phyloP scores from a whole-genome alignment of 2,113 vertebrate species.

The Malurus alboscapulatus region DNA sequence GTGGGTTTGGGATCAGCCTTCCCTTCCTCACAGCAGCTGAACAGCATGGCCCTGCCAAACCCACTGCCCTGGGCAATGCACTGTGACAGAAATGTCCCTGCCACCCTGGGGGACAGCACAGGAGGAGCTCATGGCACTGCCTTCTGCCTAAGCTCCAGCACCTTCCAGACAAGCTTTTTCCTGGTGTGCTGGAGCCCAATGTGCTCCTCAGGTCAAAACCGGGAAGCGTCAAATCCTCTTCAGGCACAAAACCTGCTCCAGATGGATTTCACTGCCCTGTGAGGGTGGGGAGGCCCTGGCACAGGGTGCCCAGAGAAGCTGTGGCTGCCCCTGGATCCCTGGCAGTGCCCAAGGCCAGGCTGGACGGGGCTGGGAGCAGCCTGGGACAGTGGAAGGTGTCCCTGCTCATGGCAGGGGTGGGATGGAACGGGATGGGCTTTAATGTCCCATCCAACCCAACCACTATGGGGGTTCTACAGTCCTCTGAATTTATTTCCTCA shows the following conservation, averaged over 20 bases:
- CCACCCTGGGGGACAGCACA: not conserved
- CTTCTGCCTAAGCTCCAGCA: not conserved
- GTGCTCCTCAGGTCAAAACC: not conserved
- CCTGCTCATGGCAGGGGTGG: not conserved
- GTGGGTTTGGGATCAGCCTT: not conserved
- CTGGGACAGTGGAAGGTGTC: not conserved
- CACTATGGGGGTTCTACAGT: not conserved
- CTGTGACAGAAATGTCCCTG: not conserved
- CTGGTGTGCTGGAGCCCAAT: not conserved
- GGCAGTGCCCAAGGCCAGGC: accelerated
- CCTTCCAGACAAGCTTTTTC: not conserved
- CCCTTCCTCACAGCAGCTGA: not conserved
- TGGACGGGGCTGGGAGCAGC: accelerated
- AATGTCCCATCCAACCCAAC: not conserved
- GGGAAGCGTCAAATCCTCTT: not conserved
- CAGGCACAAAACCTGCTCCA: not conserved
- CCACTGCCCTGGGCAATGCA: not conserved
- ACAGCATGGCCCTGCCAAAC: not conserved
- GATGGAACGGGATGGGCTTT: not conserved
- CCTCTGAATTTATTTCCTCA: not conserved
- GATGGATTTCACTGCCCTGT: not conserved
- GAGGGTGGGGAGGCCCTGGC: not conserved
- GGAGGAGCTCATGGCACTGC: not conserved
- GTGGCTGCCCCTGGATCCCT: not conserved
- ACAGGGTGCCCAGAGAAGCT: not conserved